Percentiles rank a stretch among this genome's conserved stretches.
These are phyloP conservation scores for Thymallus thymallus DNA, from an alignment of 2,113 vertebrate species.

Conservation along the genomic window DNA sequence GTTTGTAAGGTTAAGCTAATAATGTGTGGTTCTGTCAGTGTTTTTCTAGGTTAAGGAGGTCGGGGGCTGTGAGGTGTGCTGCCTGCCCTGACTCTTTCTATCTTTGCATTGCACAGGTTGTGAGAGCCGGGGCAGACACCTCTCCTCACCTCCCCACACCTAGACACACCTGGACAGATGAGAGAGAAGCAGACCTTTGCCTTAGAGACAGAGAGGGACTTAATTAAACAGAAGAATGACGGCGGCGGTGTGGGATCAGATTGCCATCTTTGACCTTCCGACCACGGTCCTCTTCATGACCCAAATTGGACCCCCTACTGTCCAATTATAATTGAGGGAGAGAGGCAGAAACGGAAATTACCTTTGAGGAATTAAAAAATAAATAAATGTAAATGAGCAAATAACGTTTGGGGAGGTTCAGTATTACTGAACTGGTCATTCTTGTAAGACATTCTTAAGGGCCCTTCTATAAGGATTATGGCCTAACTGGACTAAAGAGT, in stretches of 20 bases:
- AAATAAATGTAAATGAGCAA: conserved; percentile 5
- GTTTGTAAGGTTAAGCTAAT: not conserved
- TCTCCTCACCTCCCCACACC: conserved; percentile 59
- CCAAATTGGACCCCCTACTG: conserved; percentile 53
- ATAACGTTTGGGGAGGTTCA: conserved; percentile 14
- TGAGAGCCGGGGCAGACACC: conserved; percentile 75
- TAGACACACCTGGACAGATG: conserved; percentile 49
- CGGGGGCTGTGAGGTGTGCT: conserved; percentile 71
- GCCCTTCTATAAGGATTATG: not conserved
- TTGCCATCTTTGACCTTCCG: conserved; percentile 47
- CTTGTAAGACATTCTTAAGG: conserved; percentile 16
- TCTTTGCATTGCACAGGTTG: conserved; percentile 84
- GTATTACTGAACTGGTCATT: not conserved
- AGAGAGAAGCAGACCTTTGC: conserved; percentile 67
- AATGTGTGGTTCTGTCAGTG: not conserved
- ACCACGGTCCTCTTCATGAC: conserved; percentile 24
- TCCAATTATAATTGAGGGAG: conserved; percentile 38
- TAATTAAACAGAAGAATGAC: conserved; percentile 66
- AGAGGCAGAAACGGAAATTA: conserved; percentile 19
- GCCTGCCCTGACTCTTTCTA: conserved; percentile 81
- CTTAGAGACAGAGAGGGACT: conserved; percentile 72
- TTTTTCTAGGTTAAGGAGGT: conserved; percentile 10
- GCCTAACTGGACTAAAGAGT: not conserved
- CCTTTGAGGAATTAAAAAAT: conserved; percentile 7
- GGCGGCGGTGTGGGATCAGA: conserved; percentile 36